Percentiles rank a stretch among this genome's conserved stretches.
Evolutionary conservation across 2,888 invertebrate genomes (phyloP).

Genomic region (Spodoptera littoralis): DNA sequence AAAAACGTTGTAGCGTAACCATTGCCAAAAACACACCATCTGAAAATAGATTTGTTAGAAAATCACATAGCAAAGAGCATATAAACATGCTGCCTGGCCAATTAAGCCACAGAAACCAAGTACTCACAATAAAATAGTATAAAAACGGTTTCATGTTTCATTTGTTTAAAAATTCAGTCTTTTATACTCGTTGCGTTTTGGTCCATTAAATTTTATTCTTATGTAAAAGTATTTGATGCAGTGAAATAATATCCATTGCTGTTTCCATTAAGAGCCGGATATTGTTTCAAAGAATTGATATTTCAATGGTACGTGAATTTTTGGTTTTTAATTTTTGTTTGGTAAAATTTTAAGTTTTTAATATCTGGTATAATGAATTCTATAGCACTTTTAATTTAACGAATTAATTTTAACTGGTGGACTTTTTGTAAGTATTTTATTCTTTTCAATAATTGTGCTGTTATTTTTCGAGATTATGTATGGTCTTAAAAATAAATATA

Average conservation of each 20-base stretch:
- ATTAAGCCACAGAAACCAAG: slow-evolving; percentile 25
- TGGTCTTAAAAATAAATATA: no score
- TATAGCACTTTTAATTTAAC: no score
- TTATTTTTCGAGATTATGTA: no score
- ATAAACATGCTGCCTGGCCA: slow-evolving; percentile 4
- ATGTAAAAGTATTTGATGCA: slow-evolving; percentile 23
- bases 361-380: no score
- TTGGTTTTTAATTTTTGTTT: neutral
- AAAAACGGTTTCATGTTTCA: slow-evolving; percentile 38
- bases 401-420: no score
- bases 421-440: no score
- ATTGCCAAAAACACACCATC: no score
- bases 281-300: slow-evolving; percentile 21
- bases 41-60: no score
- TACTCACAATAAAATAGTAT: slow-evolving; percentile 17
- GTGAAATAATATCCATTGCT: slow-evolving; percentile 46
- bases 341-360: neutral
- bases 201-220: slow-evolving; percentile 54
- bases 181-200: slow-evolving; percentile 45
- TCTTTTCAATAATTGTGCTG: no score
- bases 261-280: slow-evolving; percentile 32
- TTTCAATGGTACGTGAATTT: slow-evolving; percentile 17
- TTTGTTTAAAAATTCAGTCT: slow-evolving; percentile 36
- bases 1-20: no score
- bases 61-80: neutral